Evolutionary conservation across 2,113 vertebrate genomes (phyloP).

Genomic region (Tauraco erythrolophus): DNA sequence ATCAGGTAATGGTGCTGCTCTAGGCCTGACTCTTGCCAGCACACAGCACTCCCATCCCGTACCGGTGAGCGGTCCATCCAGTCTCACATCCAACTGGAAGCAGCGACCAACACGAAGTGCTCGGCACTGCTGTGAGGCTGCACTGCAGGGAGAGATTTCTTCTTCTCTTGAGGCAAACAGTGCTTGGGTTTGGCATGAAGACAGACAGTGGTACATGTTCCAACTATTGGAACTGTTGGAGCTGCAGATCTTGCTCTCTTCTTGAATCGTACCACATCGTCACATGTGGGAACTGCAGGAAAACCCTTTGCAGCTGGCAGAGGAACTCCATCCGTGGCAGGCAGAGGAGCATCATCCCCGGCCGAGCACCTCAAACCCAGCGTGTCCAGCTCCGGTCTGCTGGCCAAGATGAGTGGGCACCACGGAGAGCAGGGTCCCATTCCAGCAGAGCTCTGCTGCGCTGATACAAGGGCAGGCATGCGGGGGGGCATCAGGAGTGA

Average conservation of each 20-base stretch:
- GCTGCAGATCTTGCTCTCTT: neutral
- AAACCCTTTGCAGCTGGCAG: neutral
- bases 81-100: neutral
- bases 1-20: no score
- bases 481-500: neutral
- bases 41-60: neutral
- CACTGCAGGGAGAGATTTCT: neutral
- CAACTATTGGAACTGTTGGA: neutral
- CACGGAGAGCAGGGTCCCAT: neutral
- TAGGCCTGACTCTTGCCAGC: neutral
- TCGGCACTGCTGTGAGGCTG: neutral
- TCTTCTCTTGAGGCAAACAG: neutral
- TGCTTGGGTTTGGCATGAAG: neutral
- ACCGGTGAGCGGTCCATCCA: neutral
- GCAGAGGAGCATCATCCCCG: neutral
- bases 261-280: neutral
- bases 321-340: neutral
- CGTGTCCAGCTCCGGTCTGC: rapidly evolving
- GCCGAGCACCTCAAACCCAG: neutral
- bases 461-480: neutral
- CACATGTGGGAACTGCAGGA: neutral
- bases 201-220: neutral
- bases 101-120: rapidly evolving
- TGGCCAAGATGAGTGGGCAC: rapidly evolving
- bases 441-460: neutral